These are phyloP conservation scores for Pterophyllum scalare DNA, from an alignment of 2,113 vertebrate species.

Conservation along the genomic window DNA sequence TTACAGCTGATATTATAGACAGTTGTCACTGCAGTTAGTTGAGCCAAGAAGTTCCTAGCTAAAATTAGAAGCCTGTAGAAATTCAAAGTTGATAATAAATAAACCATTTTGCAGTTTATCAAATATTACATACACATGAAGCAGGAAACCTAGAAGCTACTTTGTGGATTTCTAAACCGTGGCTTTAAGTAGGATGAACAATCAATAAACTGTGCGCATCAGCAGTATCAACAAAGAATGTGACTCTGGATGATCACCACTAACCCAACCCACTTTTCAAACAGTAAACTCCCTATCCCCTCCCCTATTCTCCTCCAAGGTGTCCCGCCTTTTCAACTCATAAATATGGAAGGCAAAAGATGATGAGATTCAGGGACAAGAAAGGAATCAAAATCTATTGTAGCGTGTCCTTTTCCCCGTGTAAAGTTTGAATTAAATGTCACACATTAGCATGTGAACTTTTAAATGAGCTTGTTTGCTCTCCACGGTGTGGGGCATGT, in stretches of 20 bases:
- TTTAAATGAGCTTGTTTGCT: constrained; percentile 91
- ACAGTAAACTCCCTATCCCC: constrained; percentile 51
- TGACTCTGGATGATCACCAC: constrained; percentile 28
- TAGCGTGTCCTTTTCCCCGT: constrained; percentile 87
- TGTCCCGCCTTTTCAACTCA: constrained; percentile 78
- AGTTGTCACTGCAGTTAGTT: constrained; percentile 2
- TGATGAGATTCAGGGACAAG: constrained; percentile 82
- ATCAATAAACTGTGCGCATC: constrained; percentile 36
- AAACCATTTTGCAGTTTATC: neutral
- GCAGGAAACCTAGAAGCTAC: neutral
- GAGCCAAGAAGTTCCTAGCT: neutral
- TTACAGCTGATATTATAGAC: constrained; percentile 25
- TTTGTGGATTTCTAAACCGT: neutral
- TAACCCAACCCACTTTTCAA: constrained; percentile 52
- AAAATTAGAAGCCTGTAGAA: neutral
- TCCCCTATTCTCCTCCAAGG: constrained; percentile 56
- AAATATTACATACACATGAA: neutral
- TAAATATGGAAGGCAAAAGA: constrained; percentile 83
- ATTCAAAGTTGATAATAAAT: neutral
- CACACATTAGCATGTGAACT: constrained; percentile 90
- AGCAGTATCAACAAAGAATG: constrained; percentile 43
- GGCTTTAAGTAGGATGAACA: constrained; percentile 1
- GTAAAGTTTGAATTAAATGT: constrained; percentile 90
- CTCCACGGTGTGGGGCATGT: constrained; percentile 82
- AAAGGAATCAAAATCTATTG: constrained; percentile 87